Evolutionary conservation across 2,797 vertebrate species (phyloP).

Genomic region (Tolypeutes matacus): DNA sequence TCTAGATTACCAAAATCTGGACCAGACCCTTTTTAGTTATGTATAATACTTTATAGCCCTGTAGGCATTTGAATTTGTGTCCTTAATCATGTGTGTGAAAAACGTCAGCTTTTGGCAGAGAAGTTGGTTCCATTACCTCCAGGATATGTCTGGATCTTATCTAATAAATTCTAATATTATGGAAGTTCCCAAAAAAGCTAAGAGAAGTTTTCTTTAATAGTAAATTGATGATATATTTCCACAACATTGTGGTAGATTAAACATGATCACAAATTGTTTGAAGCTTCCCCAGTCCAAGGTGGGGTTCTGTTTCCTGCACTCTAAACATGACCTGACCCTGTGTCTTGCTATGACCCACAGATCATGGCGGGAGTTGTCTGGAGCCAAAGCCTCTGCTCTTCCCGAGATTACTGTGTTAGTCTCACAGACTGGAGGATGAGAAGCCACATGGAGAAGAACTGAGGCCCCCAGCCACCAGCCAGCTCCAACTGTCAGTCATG

Average conservation of each 20-base stretch:
- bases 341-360: not conserved
- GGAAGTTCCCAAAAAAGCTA: not conserved
- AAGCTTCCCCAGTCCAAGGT: not conserved
- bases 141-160: not conserved
- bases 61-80: not conserved
- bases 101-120: not conserved
- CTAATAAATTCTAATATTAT: not conserved
- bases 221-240: not conserved
- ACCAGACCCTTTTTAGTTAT: not conserved
- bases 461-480: not conserved
- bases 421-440: not conserved
- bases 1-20: not conserved
- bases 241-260: not conserved
- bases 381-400: not conserved
- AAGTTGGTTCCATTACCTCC: not conserved
- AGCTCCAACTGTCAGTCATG: not conserved
- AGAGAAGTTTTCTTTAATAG: too few relatives aligned
- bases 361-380: not conserved
- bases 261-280: not conserved
- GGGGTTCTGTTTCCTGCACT: not conserved
- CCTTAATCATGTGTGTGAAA: not conserved
- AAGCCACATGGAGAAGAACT: not conserved
- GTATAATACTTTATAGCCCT: not conserved
- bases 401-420: not conserved
- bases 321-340: not conserved